Evolutionary conservation across 2,888 invertebrate species (phyloP), one percentile per base, ranked within the genome.

Genomic region (Dryobota labecula): DNA sequence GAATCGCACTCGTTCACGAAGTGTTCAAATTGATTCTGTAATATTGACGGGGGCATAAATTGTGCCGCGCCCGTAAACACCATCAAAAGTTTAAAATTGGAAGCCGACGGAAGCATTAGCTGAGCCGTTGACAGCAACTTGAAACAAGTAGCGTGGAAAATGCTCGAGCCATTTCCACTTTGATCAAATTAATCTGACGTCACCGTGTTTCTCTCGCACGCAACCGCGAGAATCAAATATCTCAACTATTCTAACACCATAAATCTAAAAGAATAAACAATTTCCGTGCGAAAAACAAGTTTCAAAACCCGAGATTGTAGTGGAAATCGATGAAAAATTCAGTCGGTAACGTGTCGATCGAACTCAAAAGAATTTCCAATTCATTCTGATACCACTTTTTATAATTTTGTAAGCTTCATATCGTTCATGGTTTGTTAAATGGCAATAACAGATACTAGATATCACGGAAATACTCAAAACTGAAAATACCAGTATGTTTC

Each of bases 1-100:
- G 70, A 76, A 58, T 53, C 63, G 70, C 63, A 69, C 60, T 84
- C 73, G 68, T 76, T 82, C 78, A 71, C 74, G 71, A 74, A 72
- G 75, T 82, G 71, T 80, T 79, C 62, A 76, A 86, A 84, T 88
- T 83, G 87, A 88, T 90, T 89, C 80, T 71, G 80, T 87, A 87
- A 87, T 89, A 91, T 90, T 86, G 89, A 89, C 86, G 87, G 84
- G 79, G 84, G 88, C 86, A 92, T 92, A 94, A 93, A 93, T 91
- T 85, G 84, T 78, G 80, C 84, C 78, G 68, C 87, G 83, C 83
- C 87, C 84, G 88, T 93, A 93, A 94, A 94, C 92, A 92, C 90
- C 92, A 93, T 94, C 93, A 92, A 91, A 94, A 94, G 94, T 94
- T 94, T 94, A 93, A 93, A 94, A 93, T 94, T 92, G 92, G 93